phyloP scores from a whole-genome alignment of 2,888 invertebrate genomes.

The Agonopterix heracliana region DNA sequence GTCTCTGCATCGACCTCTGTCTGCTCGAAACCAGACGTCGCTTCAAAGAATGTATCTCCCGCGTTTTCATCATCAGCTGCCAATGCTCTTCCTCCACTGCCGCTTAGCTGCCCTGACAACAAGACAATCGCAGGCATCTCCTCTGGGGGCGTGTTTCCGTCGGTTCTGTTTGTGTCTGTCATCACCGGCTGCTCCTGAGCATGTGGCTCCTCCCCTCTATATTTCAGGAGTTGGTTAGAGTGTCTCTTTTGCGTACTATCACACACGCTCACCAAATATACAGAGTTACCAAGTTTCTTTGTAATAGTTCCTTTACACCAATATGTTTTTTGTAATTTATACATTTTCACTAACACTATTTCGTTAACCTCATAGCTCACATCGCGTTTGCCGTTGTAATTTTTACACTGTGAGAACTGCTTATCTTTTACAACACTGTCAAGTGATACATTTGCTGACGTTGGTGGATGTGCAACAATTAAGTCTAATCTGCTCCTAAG shows the following conservation, averaged over 20 bases:
- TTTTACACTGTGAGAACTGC: conserved; percentile 8
- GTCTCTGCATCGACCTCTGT: not conserved
- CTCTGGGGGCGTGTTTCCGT: not conserved
- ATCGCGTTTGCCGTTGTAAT: not conserved
- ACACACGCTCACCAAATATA: conserved; percentile 1
- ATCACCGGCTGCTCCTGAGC: not conserved
- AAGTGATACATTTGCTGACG: conserved; percentile 1
- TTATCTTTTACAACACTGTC: conserved; percentile 1
- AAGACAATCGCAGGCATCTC: not conserved
- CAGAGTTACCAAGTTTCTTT: not conserved
- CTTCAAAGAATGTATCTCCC: no score
- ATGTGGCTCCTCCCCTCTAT: not conserved
- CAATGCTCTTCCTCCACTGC: not conserved
- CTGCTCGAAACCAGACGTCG: no score
- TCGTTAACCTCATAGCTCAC: conserved; percentile 1
- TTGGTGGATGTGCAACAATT: not conserved
- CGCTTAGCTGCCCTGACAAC: not conserved
- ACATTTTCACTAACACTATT: conserved; percentile 3
- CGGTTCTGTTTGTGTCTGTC: not conserved
- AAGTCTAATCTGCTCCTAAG: conserved; percentile 8
- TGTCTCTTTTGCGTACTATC: not conserved
- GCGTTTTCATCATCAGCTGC: not conserved
- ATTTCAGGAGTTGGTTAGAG: not conserved
- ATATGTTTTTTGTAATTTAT: conserved; percentile 4
- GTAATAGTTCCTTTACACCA: conserved; percentile 8